These are phyloP conservation scores for Dascyllus trimaculatus DNA, from an alignment of 2,113 vertebrate species.

Conservation along the genomic window DNA sequence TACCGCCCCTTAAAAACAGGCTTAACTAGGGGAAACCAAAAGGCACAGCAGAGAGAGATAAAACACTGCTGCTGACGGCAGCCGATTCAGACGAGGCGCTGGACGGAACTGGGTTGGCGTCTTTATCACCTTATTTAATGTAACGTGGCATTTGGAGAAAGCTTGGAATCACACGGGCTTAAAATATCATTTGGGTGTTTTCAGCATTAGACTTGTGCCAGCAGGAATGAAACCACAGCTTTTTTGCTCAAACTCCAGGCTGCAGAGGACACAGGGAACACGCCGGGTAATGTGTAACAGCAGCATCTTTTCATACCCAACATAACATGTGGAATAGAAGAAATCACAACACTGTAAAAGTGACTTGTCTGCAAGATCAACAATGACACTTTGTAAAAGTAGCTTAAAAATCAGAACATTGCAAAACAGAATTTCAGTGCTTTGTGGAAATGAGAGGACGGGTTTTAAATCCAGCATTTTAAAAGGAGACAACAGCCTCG, in stretches of 20 bases:
- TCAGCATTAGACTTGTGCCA: conserved; percentile 2
- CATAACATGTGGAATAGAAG: neutral
- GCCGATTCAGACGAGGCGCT: conserved; percentile 36
- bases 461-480: no score
- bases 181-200: conserved; percentile 33
- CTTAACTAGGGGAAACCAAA: conserved; percentile 67
- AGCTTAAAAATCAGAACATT: neutral
- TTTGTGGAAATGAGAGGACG: no score
- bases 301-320: neutral
- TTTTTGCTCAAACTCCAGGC: neutral
- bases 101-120: conserved; percentile 63
- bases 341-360: neutral
- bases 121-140: conserved; percentile 59
- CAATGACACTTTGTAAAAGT: neutral
- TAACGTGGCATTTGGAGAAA: conserved; percentile 38
- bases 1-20: conserved; percentile 74
- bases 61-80: conserved; percentile 51
- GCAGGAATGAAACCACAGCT: neutral
- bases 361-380: neutral
- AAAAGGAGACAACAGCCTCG: no score
- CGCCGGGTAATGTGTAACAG: neutral
- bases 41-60: conserved; percentile 63
- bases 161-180: conserved; percentile 26
- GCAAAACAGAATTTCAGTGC: neutral
- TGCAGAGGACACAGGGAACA: neutral